Conservation (phyloP, 2,113 vertebrate species). For the Cygnus atratus region DNA sequence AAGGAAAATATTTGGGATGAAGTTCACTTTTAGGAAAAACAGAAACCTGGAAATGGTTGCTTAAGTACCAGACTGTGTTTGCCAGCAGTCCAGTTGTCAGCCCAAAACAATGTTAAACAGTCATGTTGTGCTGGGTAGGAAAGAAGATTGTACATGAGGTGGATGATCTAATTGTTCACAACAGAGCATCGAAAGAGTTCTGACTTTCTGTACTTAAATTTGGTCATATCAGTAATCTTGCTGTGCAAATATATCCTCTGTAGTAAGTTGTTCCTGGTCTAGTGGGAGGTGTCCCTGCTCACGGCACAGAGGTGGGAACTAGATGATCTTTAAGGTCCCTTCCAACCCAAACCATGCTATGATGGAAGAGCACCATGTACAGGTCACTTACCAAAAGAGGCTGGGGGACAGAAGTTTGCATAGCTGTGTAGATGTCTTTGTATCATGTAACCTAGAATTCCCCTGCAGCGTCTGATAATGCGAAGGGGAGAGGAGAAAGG, state of each 20-base stretch:
- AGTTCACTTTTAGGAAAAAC: not conserved
- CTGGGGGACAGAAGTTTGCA: not conserved
- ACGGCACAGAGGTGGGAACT: not conserved
- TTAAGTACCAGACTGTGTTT: not conserved
- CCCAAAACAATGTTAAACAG: not conserved
- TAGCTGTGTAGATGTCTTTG: not conserved
- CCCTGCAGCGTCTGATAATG: not conserved
- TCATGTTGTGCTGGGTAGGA: not conserved
- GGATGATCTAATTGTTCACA: not conserved
- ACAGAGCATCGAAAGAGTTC: not conserved
- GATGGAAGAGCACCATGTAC: not conserved
- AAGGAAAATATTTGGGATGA: not conserved
- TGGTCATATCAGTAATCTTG: not conserved
- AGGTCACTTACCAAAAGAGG: not conserved
- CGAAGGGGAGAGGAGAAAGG: not conserved
- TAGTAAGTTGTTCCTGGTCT: not conserved
- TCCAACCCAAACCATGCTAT: not conserved
- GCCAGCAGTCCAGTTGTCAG: constrained; percentile 1
- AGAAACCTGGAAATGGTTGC: not conserved
- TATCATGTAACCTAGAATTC: not conserved
- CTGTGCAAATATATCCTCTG: not conserved
- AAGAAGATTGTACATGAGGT: not conserved
- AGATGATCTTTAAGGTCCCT: not conserved
- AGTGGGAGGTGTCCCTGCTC: not conserved
- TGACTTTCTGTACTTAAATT: not conserved